Percentiles rank a stretch among this genome's conserved stretches.
Evolutionary conservation across 2,888 invertebrate species (phyloP).

Genomic region (Nymphalis polychloros): DNA sequence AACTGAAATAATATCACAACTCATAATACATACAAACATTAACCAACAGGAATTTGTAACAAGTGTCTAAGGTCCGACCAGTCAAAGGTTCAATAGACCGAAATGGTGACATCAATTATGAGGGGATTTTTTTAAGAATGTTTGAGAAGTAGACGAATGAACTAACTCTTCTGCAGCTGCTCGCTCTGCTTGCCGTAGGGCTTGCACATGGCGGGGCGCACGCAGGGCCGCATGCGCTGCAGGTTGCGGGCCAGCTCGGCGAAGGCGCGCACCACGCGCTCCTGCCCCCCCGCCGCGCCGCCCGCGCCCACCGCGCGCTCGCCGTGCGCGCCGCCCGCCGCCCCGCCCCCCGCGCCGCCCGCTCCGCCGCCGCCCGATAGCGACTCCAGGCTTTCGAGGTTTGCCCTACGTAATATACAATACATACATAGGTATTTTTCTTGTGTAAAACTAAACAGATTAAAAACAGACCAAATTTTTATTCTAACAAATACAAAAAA

Average conservation of each 20-base stretch:
- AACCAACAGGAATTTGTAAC: too few species aligned
- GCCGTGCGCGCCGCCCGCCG: slow-evolving; percentile 57
- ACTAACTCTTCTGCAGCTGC: slow-evolving; percentile 89
- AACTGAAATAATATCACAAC: slow-evolving; percentile 76
- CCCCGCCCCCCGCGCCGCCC: slow-evolving; percentile 85
- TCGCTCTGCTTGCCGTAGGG: slow-evolving; percentile 95
- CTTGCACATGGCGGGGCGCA: slow-evolving; percentile 94
- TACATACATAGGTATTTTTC: too few species aligned
- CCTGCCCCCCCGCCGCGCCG: slow-evolving; percentile 85
- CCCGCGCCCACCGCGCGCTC: slow-evolving; percentile 80
- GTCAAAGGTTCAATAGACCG: too few species aligned
- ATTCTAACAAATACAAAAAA: neutral
- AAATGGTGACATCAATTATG: too few species aligned
- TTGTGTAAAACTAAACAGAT: too few species aligned
- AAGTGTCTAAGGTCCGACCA: too few species aligned
- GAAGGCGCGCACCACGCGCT: slow-evolving; percentile 92
- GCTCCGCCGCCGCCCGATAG: slow-evolving; percentile 86
- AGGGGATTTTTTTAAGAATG: too few species aligned
- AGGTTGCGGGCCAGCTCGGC: slow-evolving; percentile 93
- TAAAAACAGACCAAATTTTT: too few species aligned
- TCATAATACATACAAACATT: too few species aligned
- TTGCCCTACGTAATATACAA: slow-evolving; percentile 74
- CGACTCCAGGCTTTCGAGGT: slow-evolving; percentile 87
- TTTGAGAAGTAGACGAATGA: too few species aligned
- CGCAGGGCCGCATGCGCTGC: slow-evolving; percentile 93